phyloP scores from a whole-genome alignment of 2,888 invertebrate genomes.

The Leptopilina myrica region DNA sequence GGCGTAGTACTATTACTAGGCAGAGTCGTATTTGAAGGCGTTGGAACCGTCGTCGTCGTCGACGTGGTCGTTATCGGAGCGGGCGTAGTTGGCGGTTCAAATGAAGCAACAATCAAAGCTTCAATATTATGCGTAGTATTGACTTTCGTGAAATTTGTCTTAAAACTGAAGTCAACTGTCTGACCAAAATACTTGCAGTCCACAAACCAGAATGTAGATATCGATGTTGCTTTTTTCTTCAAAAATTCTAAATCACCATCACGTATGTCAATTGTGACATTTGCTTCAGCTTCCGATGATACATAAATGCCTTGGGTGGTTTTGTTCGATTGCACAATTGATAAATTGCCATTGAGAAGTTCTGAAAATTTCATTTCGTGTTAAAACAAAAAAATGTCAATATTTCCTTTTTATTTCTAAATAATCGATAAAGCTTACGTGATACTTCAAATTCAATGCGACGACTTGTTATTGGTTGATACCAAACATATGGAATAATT shows the following conservation, averaged over 20 bases:
- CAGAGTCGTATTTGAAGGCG: slow-evolving; percentile 48
- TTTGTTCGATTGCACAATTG: slow-evolving; percentile 81
- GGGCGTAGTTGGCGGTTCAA: slow-evolving; percentile 78
- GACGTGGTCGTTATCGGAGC: slow-evolving; percentile 43
- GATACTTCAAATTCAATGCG: slow-evolving; percentile 77
- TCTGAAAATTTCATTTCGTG: slow-evolving; percentile 76
- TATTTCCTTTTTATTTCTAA: not conserved
- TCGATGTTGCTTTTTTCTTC: slow-evolving; percentile 77
- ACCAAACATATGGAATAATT: not conserved
- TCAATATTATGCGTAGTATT: slow-evolving; percentile 82
- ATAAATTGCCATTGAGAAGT: slow-evolving; percentile 83
- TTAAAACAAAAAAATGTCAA: too few relatives aligned
- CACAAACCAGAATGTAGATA: slow-evolving; percentile 87
- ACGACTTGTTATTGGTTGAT: slow-evolving; percentile 70
- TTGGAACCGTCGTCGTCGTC: slow-evolving; percentile 51
- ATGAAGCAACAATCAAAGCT: slow-evolving; percentile 85
- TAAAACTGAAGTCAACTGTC: slow-evolving; percentile 80
- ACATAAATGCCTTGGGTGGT: slow-evolving; percentile 80
- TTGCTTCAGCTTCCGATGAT: slow-evolving; percentile 78
- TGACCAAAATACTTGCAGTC: slow-evolving; percentile 85
- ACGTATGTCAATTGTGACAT: slow-evolving; percentile 78
- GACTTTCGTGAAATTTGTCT: slow-evolving; percentile 81
- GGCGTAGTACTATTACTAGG: slow-evolving; percentile 32
- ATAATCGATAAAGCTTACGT: slow-evolving; percentile 69
- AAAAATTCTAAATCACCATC: slow-evolving; percentile 82